These are phyloP conservation scores for Lysiphlebus fabarum DNA, from an alignment of 1,140 invertebrate species.

Conservation along the genomic window DNA sequence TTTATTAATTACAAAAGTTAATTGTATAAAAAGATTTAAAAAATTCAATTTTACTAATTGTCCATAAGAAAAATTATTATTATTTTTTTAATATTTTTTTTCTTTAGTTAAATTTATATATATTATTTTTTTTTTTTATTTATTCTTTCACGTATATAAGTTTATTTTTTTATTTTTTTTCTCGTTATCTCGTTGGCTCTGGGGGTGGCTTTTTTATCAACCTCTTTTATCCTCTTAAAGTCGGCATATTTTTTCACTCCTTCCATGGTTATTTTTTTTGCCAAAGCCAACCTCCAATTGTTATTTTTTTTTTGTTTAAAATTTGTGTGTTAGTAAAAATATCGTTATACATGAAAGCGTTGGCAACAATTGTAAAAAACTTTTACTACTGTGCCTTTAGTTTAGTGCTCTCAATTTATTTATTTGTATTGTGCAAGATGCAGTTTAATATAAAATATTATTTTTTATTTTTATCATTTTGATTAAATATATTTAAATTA, in stretches of 20 bases:
- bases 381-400: slow-evolving; percentile 10
- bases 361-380: slow-evolving; percentile 17
- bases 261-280: neutral
- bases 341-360: slow-evolving; percentile 18
- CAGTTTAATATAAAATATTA: too few relatives aligned
- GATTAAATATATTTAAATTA: too few relatives aligned
- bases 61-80: slow-evolving; percentile 28
- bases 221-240: slow-evolving; percentile 6
- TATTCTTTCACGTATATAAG: slow-evolving; percentile 9
- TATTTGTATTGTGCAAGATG: slow-evolving; percentile 3
- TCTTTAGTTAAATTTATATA: slow-evolving; percentile 7
- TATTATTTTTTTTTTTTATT: slow-evolving; percentile 4
- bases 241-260: slow-evolving; percentile 10
- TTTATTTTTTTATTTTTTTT: slow-evolving; percentile 1
- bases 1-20: slow-evolving; percentile 47
- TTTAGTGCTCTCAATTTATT: too few relatives aligned
- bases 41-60: slow-evolving; percentile 47
- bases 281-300: neutral
- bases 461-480: too few relatives aligned
- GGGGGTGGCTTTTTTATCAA: slow-evolving; percentile 2
- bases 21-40: slow-evolving; percentile 25
- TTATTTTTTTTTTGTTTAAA: slow-evolving; percentile 5
- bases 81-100: slow-evolving; percentile 28
- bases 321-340: slow-evolving; percentile 19
- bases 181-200: slow-evolving; percentile 18